These are phyloP conservation scores for Cottoperca gobio DNA, from an alignment of 2,797 vertebrate species.

Conservation along the genomic window DNA sequence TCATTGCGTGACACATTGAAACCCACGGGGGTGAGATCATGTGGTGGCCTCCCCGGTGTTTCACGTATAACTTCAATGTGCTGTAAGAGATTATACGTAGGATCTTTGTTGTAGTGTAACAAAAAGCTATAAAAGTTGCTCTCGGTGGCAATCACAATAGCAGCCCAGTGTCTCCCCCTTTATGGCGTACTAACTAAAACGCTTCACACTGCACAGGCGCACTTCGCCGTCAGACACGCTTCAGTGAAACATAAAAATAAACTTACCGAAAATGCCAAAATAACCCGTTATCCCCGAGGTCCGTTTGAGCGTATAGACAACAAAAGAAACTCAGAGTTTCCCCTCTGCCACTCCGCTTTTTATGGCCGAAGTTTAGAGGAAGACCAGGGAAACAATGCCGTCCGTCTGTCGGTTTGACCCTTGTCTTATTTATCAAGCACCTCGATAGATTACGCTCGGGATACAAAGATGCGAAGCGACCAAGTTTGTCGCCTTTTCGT, in stretches of 20 bases:
- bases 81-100: background rate
- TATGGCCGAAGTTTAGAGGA: conserved; percentile 70
- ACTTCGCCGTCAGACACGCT: conserved; percentile 79
- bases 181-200: conserved; percentile 85
- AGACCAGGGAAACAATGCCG: conserved; percentile 75
- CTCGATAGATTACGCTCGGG: conserved; percentile 76
- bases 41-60: background rate
- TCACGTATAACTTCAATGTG: background rate
- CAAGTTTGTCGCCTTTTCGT: conserved; percentile 74
- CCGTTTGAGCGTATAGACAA: background rate
- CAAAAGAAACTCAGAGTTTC: conserved; percentile 12
- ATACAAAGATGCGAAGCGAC: conserved; percentile 72
- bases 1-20: conserved; percentile 57
- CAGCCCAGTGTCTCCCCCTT: conserved; percentile 61
- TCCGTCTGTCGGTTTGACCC: conserved; percentile 77
- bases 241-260: conserved; percentile 81
- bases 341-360: conserved; percentile 27
- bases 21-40: conserved; percentile 35
- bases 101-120: conserved; percentile 9
- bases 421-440: conserved; percentile 76
- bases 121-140: conserved; percentile 68
- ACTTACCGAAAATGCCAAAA: conserved; percentile 77
- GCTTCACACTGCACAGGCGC: conserved; percentile 81
- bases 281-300: conserved; percentile 36
- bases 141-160: conserved; percentile 39